A percentile compares a stretch with the other conserved stretches of the same genome.
Evolutionary conservation across 2,888 invertebrate genomes (phyloP).

Genomic region (Enchytraeus crypticus): DNA sequence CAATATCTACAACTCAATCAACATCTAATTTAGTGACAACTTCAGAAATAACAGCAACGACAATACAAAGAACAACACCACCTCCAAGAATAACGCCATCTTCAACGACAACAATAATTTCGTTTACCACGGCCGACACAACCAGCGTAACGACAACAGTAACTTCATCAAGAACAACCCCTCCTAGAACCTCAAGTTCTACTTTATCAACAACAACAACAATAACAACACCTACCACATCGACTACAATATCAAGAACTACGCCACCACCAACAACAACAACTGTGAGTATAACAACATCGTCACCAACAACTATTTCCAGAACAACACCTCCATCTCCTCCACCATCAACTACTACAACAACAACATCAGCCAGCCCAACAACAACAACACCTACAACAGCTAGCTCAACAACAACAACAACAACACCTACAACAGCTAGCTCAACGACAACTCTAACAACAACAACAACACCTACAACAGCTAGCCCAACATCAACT

Average conservation of each 20-base stretch:
- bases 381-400: background rate
- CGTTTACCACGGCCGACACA: background rate
- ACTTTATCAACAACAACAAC: background rate
- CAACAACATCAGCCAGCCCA: background rate
- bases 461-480: background rate
- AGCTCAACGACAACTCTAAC: background rate
- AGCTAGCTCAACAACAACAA: background rate
- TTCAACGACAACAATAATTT: background rate
- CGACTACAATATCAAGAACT: background rate
- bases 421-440: background rate
- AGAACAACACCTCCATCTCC: background rate
- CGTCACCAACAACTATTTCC: background rate
- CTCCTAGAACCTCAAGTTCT: background rate
- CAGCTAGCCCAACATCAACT: background rate
- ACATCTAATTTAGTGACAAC: background rate
- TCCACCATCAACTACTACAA: background rate
- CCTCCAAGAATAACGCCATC: background rate
- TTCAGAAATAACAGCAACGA: background rate
- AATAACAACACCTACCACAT: background rate
- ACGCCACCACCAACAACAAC: background rate
- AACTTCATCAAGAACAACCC: background rate
- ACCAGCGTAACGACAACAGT: background rate
- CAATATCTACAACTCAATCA: background rate
- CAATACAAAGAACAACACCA: background rate
- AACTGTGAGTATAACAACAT: background rate